Evolutionary conservation across 2,888 invertebrate genomes (phyloP).

Genomic region (Volucella inanis): DNA sequence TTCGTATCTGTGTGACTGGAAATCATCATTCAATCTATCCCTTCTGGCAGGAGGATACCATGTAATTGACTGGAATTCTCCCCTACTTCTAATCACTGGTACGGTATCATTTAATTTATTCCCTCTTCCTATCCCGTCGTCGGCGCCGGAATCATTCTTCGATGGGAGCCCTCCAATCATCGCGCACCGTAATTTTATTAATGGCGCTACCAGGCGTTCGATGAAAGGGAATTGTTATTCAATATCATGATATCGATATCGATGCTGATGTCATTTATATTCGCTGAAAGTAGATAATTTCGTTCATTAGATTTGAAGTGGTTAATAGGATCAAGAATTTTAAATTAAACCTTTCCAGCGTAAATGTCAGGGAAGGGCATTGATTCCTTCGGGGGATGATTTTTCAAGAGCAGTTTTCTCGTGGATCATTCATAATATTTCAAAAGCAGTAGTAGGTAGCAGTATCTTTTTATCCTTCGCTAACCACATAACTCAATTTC

Average conservation of each 20-base stretch:
- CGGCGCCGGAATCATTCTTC: too few species aligned
- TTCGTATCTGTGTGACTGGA: too few species aligned
- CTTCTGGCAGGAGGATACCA: not conserved
- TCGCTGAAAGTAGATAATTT: not conserved
- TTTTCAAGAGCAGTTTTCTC: too few species aligned
- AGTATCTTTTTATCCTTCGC: too few species aligned
- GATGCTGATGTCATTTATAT: constrained; percentile 2
- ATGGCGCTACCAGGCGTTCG: constrained; percentile 22
- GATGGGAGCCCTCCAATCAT: constrained; percentile 1
- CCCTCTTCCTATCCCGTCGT: constrained; percentile 12
- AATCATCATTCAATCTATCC: not conserved
- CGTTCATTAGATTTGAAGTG: constrained; percentile 22
- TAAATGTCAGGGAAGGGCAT: too few species aligned
- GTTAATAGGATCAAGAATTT: not conserved
- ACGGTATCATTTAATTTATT: constrained; percentile 53
- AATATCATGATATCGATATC: constrained; percentile 16
- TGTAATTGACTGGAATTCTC: constrained; percentile 45
- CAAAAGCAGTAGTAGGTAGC: too few species aligned
- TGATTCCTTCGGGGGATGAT: too few species aligned
- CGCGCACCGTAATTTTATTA: constrained; percentile 38
- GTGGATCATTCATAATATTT: too few species aligned
- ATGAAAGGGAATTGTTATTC: constrained; percentile 25
- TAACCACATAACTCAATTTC: too few species aligned
- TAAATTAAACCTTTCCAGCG: not conserved
- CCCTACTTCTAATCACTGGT: constrained; percentile 50